phyloP scores from a whole-genome alignment of 2,888 invertebrate species.

The Lasioglossum villosulum region DNA sequence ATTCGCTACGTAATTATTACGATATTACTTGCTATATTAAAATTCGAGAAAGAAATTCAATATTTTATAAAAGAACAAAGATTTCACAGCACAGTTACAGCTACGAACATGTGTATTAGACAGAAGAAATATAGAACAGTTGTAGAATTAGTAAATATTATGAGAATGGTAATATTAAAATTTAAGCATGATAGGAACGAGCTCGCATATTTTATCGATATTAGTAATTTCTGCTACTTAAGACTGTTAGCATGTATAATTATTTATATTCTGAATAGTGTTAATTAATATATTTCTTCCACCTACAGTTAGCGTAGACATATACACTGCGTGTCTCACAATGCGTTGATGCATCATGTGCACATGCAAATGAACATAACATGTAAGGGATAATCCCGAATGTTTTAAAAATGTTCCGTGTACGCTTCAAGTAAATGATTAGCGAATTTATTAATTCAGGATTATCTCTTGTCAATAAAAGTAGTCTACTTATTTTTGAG shows the following conservation, averaged over 20 bases:
- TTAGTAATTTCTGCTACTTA: neutral
- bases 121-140: neutral
- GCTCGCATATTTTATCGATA: neutral
- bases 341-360: constrained; percentile 4
- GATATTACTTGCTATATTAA: neutral
- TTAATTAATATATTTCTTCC: neutral
- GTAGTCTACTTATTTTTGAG: neutral
- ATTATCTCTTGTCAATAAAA: neutral
- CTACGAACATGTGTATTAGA: neutral
- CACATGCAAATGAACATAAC: constrained; percentile 7
- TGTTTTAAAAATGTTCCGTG: neutral
- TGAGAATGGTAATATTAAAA: neutral
- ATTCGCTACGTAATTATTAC: constrained; percentile 26
- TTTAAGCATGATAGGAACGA: neutral
- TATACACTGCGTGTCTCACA: neutral
- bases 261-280: neutral
- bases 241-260: neutral
- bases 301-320: neutral
- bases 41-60: neutral
- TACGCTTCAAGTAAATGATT: neutral
- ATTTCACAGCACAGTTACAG: neutral
- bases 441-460: neutral
- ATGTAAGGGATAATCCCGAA: neutral
- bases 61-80: neutral
- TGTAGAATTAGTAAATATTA: neutral